These are phyloP conservation scores for Morphnarchus princeps DNA, from an alignment of 2,113 vertebrate species.

Conservation along the genomic window DNA sequence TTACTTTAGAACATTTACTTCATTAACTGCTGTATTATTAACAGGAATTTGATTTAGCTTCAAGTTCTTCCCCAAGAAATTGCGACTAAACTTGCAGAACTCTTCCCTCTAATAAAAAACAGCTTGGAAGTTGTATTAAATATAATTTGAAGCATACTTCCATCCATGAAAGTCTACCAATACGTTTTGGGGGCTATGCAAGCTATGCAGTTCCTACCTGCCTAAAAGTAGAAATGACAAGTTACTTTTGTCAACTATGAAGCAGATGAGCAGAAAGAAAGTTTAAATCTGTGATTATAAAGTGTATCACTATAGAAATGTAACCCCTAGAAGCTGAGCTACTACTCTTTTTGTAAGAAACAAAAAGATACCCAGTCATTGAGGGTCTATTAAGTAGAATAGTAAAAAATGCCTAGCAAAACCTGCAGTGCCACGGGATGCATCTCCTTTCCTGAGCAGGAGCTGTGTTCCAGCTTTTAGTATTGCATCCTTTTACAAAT, in stretches of 20 bases:
- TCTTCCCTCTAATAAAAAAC: neutral
- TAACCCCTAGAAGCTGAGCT: neutral
- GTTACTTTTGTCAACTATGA: neutral
- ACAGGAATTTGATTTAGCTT: neutral
- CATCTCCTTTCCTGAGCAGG: neutral
- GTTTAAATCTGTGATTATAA: neutral
- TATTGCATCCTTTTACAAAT: neutral
- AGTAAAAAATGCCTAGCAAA: neutral
- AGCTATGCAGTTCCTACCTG: neutral
- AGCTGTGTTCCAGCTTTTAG: neutral
- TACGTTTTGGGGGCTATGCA: rapidly evolving
- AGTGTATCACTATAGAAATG: neutral
- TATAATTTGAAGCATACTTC: neutral
- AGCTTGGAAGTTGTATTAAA: neutral
- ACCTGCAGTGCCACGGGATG: neutral
- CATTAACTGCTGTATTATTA: neutral
- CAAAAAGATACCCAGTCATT: neutral
- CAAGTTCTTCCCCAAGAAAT: neutral
- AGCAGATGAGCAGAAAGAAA: neutral
- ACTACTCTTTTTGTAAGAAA: neutral
- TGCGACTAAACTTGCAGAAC: neutral
- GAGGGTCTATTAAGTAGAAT: neutral
- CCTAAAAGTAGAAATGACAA: neutral
- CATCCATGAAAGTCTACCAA: neutral
- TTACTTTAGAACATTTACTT: neutral